phyloP scores from a whole-genome alignment of 2,888 invertebrate species.

The Itoplectis maculator region DNA sequence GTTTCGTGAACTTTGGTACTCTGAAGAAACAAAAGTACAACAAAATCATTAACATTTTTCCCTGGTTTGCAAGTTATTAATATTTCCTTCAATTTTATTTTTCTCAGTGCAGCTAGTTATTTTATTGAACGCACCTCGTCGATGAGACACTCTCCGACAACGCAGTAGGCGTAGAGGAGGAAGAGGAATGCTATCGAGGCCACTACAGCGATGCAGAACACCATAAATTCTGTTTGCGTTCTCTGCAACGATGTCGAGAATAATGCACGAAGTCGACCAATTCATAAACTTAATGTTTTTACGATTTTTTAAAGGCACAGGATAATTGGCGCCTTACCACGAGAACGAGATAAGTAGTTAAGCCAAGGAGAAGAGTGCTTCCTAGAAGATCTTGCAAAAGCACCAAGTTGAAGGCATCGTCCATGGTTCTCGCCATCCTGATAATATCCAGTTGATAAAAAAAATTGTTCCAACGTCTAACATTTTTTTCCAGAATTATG shows the following conservation, averaged over 20 bases:
- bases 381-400: conserved; percentile 72
- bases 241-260: conserved; percentile 44
- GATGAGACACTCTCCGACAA: conserved; percentile 70
- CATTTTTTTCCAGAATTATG: no score
- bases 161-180: conserved; percentile 68
- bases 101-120: background rate
- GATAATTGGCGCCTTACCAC: conserved; percentile 56
- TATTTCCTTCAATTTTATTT: background rate
- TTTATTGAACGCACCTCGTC: conserved; percentile 58
- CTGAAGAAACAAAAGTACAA: conserved; percentile 32
- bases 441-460: background rate
- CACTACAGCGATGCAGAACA: conserved; percentile 61
- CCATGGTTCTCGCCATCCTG: conserved; percentile 72
- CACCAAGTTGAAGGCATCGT: conserved; percentile 71
- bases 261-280: background rate
- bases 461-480: no score
- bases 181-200: conserved; percentile 60
- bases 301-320: conserved; percentile 1
- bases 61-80: background rate
- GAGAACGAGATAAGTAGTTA: conserved; percentile 71
- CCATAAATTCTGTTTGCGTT: conserved; percentile 58
- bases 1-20: conserved; percentile 85
- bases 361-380: conserved; percentile 70
- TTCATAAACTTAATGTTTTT: background rate
- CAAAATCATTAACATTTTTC: background rate